A percentile compares a stretch with the other conserved stretches of the same genome.
These are phyloP conservation scores for Auanema freiburgensis DNA, from an alignment of 2,888 invertebrate species.

Conservation along the genomic window DNA sequence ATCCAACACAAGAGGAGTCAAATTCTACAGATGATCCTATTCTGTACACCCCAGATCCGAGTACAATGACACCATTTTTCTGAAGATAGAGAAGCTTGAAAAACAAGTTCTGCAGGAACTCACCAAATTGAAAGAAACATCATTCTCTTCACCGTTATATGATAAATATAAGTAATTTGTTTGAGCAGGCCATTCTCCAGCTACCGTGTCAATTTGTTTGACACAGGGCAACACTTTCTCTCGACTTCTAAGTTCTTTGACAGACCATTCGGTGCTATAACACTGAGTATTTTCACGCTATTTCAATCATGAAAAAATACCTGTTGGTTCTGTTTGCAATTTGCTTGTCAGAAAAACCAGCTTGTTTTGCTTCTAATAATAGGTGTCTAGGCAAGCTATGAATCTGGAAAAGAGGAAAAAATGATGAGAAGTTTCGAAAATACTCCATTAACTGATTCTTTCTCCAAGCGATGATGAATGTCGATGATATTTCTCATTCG, in stretches of 20 bases:
- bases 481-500: conserved; percentile 90
- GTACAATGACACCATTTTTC: conserved; percentile 63
- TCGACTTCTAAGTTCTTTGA: conserved; percentile 61
- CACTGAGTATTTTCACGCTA: not conserved
- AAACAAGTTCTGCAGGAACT: not conserved
- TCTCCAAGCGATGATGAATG: conserved; percentile 51
- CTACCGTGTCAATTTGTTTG: conserved; percentile 97
- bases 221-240: conserved; percentile 79
- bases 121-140: conserved; percentile 69
- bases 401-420: conserved; percentile 17
- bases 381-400: conserved; percentile 61
- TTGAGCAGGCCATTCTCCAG: conserved; percentile 97
- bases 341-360: conserved; percentile 96
- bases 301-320: conserved; percentile 32
- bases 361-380: conserved; percentile 81
- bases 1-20: conserved; percentile 98
- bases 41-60: conserved; percentile 86
- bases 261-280: conserved; percentile 65
- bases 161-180: conserved; percentile 99
- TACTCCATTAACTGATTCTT: conserved; percentile 22
- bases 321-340: conserved; percentile 74
- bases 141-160: conserved; percentile 83
- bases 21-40: conserved; percentile 98
- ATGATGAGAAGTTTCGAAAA: not conserved
- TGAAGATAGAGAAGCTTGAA: conserved; percentile 14